These are phyloP conservation scores for Nineta flava DNA, from an alignment of 2,888 invertebrate species.

Conservation along the genomic window DNA sequence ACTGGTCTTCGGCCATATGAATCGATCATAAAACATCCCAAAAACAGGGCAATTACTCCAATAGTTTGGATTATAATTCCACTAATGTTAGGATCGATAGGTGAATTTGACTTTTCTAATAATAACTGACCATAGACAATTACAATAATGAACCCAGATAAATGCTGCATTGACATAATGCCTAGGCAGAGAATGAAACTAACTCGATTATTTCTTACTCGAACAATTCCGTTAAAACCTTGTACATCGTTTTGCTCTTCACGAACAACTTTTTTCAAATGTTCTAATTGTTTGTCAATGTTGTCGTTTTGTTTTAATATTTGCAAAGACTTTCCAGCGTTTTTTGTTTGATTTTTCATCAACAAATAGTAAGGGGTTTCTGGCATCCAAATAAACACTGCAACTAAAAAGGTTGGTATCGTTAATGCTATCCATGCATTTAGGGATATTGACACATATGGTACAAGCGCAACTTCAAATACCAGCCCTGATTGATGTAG, in stretches of 20 bases:
- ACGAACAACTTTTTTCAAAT: conserved; percentile 12
- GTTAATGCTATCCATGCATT: conserved; percentile 37
- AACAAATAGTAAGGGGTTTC: conserved; percentile 38
- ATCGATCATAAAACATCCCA: conserved; percentile 42
- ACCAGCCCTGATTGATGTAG: conserved; percentile 39
- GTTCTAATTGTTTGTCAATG: conserved; percentile 23
- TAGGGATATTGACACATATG: conserved; percentile 33
- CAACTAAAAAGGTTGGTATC: conserved; percentile 36
- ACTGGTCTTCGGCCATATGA: conserved; percentile 46
- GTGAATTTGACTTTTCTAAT: conserved; percentile 32
- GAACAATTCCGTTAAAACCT: conserved; percentile 33
- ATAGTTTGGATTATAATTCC: conserved; percentile 39
- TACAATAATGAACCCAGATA: conserved; percentile 38
- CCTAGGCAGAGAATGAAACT: conserved; percentile 41
- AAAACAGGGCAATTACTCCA: conserved; percentile 38
- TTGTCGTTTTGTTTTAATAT: conserved; percentile 34
- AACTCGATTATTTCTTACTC: conserved; percentile 35
- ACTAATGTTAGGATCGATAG: conserved; percentile 33
- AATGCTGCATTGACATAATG: conserved; percentile 37
- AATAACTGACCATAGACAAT: conserved; percentile 45
- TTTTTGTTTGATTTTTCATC: conserved; percentile 23
- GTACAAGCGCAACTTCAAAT: conserved; percentile 42
- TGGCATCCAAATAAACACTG: conserved; percentile 45
- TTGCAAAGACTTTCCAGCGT: conserved; percentile 33
- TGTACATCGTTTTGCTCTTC: conserved; percentile 29